Percentiles rank a stretch among this genome's conserved stretches.
phyloP scores from a whole-genome alignment of 2,888 invertebrate species.

The Watsonalla binaria region DNA sequence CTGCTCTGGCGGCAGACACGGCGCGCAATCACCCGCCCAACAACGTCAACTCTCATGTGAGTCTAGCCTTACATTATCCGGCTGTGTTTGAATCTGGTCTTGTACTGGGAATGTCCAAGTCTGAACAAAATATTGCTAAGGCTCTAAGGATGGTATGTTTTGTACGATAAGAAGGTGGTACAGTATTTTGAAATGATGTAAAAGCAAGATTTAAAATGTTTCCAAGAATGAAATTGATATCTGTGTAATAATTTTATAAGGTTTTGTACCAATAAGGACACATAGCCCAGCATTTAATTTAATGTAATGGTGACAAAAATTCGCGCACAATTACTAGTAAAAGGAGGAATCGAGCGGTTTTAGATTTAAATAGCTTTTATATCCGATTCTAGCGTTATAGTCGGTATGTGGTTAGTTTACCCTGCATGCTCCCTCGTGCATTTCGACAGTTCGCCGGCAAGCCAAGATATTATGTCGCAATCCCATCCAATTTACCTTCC shows the following conservation, averaged over 20 bases:
- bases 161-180: too few relatives aligned
- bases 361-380: slow-evolving; percentile 52
- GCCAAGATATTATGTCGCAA: slow-evolving; percentile 67
- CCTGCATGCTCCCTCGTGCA: slow-evolving; percentile 55
- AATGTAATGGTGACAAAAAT: too few relatives aligned
- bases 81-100: slow-evolving; percentile 13
- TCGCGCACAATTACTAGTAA: slow-evolving; percentile 17
- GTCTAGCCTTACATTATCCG: slow-evolving; percentile 23
- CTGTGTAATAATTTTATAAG: too few relatives aligned
- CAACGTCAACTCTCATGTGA: slow-evolving; percentile 74
- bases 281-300: too few relatives aligned
- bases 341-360: slow-evolving; percentile 23
- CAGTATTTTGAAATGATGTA: too few relatives aligned
- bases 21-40: slow-evolving; percentile 68
- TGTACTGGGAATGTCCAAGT: not conserved
- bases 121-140: too few relatives aligned
- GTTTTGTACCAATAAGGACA: too few relatives aligned
- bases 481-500: slow-evolving; percentile 73
- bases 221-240: too few relatives aligned
- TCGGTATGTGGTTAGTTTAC: slow-evolving; percentile 63
- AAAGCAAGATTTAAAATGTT: too few relatives aligned
- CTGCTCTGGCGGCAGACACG: slow-evolving; percentile 61
- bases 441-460: slow-evolving; percentile 63
- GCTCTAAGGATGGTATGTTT: too few relatives aligned
- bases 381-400: slow-evolving; percentile 47